Percentiles rank a stretch among this genome's conserved stretches.
These are phyloP conservation scores for Rhinophrynus dorsalis DNA, from an alignment of 2,797 vertebrate genomes.

Conservation along the genomic window DNA sequence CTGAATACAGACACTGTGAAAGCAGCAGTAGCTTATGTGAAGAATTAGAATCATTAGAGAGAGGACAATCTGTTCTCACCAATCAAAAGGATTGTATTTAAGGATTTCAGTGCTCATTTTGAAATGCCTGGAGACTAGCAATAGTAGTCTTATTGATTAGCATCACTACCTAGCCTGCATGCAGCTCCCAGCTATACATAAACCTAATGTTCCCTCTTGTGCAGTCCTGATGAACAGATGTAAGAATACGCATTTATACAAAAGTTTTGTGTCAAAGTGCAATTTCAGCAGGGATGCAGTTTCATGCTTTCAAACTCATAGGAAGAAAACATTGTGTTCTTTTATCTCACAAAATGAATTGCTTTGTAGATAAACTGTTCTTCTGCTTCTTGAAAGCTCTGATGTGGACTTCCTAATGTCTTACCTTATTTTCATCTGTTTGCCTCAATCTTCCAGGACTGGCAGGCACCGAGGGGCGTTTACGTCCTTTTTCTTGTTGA, in stretches of 20 bases:
- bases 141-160: neutral
- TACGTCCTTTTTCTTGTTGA: slow-evolving; percentile 96
- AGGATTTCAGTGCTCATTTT: neutral
- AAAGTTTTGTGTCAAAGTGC: too few relatives aligned
- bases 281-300: too few relatives aligned
- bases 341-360: too few relatives aligned
- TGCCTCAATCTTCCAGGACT: slow-evolving; percentile 93
- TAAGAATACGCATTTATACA: too few relatives aligned
- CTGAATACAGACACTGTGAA: neutral
- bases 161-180: neutral
- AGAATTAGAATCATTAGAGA: neutral
- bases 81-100: neutral
- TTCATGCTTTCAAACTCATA: too few relatives aligned
- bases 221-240: too few relatives aligned
- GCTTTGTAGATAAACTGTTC: too few relatives aligned
- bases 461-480: slow-evolving; percentile 91
- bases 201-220: too few relatives aligned
- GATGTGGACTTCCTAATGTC: too few relatives aligned
- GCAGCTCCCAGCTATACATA: neutral
- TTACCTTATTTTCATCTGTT: slow-evolving; percentile 91
- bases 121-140: neutral
- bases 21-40: neutral
- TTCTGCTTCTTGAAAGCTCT: too few relatives aligned
- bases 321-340: too few relatives aligned
- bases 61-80: neutral